phyloP scores from a whole-genome alignment of 2,113 vertebrate genomes.

The Chamaetylas fuelleborni region DNA sequence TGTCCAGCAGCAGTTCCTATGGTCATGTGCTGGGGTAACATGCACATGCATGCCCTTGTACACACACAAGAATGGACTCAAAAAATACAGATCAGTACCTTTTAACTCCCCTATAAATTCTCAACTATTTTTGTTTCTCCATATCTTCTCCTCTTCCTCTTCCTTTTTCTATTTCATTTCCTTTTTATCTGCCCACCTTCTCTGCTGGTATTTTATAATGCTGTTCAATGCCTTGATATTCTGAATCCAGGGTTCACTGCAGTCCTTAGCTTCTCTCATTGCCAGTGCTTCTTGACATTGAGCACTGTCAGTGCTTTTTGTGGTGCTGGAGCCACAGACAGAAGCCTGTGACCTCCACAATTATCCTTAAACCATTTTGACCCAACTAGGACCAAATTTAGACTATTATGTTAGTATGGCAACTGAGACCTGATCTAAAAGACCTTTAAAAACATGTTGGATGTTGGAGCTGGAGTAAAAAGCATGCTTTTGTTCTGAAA shows the following conservation, averaged over 20 bases:
- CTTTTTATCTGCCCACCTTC: neutral
- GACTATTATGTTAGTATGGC: neutral
- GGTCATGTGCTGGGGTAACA: neutral
- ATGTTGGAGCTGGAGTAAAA: neutral
- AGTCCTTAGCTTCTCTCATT: neutral
- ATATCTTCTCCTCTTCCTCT: neutral
- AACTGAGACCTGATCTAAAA: neutral
- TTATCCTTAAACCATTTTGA: neutral
- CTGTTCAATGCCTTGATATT: neutral
- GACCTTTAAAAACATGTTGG: rapidly evolving
- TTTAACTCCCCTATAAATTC: neutral
- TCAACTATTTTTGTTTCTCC: neutral
- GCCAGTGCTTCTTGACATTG: neutral
- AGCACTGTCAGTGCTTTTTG: neutral
- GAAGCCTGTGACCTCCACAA: neutral
- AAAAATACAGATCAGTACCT: neutral
- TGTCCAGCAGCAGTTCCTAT: neutral
- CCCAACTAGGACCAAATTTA: neutral
- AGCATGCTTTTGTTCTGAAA: neutral
- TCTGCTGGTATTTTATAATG: neutral
- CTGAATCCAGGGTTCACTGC: neutral
- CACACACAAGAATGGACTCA: neutral
- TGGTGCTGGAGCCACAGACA: neutral
- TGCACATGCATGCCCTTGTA: neutral
- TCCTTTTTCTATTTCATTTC: neutral